These are phyloP conservation scores for Nothura maculosa DNA, from an alignment of 2,797 vertebrate species.

Conservation along the genomic window DNA sequence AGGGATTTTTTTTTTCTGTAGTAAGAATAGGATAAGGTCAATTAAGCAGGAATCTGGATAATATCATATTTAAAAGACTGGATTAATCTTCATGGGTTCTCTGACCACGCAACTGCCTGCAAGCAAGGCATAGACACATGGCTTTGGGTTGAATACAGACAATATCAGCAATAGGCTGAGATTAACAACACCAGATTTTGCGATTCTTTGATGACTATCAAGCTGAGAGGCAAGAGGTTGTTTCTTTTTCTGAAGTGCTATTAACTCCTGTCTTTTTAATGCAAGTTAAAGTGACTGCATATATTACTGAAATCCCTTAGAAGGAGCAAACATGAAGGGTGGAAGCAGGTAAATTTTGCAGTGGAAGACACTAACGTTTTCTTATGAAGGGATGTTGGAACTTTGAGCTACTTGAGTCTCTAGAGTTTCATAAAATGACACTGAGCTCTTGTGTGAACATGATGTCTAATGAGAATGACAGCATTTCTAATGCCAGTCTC, in stretches of 20 bases:
- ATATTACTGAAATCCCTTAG: not conserved
- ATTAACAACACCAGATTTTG: not conserved
- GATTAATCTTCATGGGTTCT: not conserved
- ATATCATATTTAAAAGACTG: not conserved
- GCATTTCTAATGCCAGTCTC: not conserved
- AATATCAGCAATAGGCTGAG: not conserved
- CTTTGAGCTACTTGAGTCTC: not conserved
- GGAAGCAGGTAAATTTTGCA: not conserved
- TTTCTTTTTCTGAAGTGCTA: not conserved
- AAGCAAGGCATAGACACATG: not conserved
- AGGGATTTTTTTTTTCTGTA: not conserved
- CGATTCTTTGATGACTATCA: not conserved
- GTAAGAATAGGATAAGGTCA: not conserved
- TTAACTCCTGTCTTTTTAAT: not conserved
- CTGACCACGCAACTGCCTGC: not conserved
- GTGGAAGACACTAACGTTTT: not conserved
- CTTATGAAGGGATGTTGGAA: not conserved
- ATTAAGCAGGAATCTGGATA: not conserved
- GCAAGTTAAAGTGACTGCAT: fast-evolving
- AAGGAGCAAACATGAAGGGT: not conserved
- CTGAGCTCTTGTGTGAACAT: not conserved
- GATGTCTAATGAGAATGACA: not conserved
- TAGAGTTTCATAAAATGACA: not conserved
- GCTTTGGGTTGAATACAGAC: not conserved
- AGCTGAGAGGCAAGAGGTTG: not conserved